These are phyloP conservation scores for Poecilia wingei DNA, from an alignment of 2,797 vertebrate genomes.

Conservation along the genomic window DNA sequence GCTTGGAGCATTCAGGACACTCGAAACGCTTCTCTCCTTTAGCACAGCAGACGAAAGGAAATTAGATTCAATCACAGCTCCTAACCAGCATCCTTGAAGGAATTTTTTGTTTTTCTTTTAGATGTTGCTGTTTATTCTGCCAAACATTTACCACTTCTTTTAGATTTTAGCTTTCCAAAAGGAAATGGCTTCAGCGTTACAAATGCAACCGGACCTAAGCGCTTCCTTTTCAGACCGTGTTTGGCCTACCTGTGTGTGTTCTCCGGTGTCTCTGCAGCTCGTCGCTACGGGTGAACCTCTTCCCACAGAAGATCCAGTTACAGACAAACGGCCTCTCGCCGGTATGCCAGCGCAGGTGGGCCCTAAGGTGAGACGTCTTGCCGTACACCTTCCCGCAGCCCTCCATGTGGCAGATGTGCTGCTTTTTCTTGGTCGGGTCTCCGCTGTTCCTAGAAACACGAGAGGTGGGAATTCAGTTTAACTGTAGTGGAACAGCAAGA, in stretches of 20 bases:
- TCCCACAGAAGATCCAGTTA: conserved; percentile 99
- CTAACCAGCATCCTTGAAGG: background rate
- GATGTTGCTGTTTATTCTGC: background rate
- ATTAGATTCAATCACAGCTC: background rate
- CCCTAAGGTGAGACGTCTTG: conserved; percentile 97
- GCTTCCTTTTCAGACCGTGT: background rate
- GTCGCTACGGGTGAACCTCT: conserved; percentile 96
- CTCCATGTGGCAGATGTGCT: conserved; percentile 99
- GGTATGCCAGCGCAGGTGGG: conserved; percentile 98
- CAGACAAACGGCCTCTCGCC: conserved; percentile 98
- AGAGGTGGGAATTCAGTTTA: background rate
- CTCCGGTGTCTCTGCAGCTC: conserved; percentile 97
- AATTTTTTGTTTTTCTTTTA: too few species aligned
- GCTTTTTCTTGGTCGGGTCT: conserved; percentile 97
- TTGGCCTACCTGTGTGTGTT: conserved; percentile 91
- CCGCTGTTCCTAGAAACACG: conserved; percentile 84
- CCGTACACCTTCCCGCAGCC: conserved; percentile 99
- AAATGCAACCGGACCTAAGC: background rate
- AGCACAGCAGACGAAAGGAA: background rate
- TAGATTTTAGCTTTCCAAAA: background rate
- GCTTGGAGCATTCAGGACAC: conserved; percentile 97
- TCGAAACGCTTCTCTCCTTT: conserved; percentile 98
- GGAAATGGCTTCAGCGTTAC: background rate
- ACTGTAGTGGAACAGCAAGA: background rate
- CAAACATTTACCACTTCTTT: background rate